Percentiles rank a stretch among this genome's conserved stretches.
These are phyloP conservation scores for Notospermus geniculatus DNA, from an alignment of 1,140 invertebrate species.

Conservation along the genomic window DNA sequence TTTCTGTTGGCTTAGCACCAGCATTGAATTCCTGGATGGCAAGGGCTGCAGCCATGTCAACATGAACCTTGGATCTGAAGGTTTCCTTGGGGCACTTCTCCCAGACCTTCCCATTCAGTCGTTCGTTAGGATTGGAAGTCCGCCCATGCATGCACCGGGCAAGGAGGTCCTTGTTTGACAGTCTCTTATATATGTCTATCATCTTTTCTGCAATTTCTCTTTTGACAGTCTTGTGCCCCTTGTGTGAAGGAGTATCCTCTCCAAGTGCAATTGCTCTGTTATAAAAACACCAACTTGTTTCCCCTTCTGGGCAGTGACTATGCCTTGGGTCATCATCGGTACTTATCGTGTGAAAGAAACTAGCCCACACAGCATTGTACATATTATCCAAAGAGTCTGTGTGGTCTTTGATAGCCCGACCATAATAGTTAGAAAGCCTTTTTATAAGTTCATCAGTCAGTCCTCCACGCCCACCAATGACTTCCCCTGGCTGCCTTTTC, in stretches of 20 bases:
- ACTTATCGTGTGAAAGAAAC: conserved; percentile 9
- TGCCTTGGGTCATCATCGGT: conserved; percentile 12
- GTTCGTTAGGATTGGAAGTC: conserved; percentile 16
- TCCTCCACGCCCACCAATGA: conserved; percentile 4
- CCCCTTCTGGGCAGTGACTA: conserved; percentile 6
- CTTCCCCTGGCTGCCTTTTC: conserved; percentile 2
- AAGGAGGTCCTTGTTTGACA: conserved; percentile 2
- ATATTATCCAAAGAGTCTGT: conserved; percentile 9
- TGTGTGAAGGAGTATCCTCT: neutral
- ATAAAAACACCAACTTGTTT: conserved; percentile 11
- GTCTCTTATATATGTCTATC: neutral
- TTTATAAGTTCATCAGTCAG: conserved; percentile 12
- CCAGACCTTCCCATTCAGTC: conserved; percentile 8
- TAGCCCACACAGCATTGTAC: conserved; percentile 9
- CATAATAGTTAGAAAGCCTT: conserved; percentile 14
- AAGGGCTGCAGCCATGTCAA: conserved; percentile 2
- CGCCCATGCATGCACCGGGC: neutral
- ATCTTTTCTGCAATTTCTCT: neutral
- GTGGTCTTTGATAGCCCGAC: conserved; percentile 15
- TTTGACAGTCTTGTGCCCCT: too few species aligned
- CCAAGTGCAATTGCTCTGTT: neutral
- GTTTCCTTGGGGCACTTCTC: conserved; percentile 5
- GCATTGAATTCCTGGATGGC: conserved; percentile 12
- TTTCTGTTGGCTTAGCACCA: neutral
- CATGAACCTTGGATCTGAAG: neutral